Base-by-base conservation (phyloP, 2,888 invertebrate species). In the Hypsopygia costalis region DNA sequence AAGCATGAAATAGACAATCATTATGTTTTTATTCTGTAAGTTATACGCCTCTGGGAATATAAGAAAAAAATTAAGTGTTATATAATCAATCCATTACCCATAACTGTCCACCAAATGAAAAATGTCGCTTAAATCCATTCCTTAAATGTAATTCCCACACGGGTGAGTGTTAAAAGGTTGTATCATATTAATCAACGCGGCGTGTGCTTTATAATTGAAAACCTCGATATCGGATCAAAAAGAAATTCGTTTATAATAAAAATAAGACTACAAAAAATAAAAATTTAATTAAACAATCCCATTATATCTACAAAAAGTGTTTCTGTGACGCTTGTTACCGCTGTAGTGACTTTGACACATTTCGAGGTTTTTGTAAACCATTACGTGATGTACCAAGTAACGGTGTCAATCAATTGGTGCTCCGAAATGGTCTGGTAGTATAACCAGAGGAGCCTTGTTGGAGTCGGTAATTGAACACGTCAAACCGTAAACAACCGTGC, bases 71-170 rank as follows among this genome's bases (percentile, higher is more conserved):
- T 51, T 46, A 54, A 56, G 46, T 51, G 35, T 48, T 59, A 50
- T 56, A 58, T 61, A 62, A 69, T 68, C 63, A 68, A 59, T 60
- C 54, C 28, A 36, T 47, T 46, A 57, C 49, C 64, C 52, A 69
- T 77, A 68, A 75, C 66, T 59, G 71, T 76, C 70, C 31, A 38
- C 40, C 36, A 53, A 57, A 66, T 72, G 67, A 75, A 62, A 67
- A 66, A 73, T 67, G 66, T 68, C 66, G 52, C 47, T 54, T 49
- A 25, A 34, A 20, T 33, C 20, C 7, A 45, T 46, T 57, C 50
- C 52, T 49, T 43, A 40, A 33, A 54, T 51, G 48, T 45, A 55
- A 50, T 68, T 69, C 62, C 55, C 75, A 72, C 70, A 67, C 57
- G 49, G 44, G 47, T 44, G 58, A 62, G 63, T 66, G 66, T 68